Base-by-base conservation (phyloP, 2,797 vertebrate genomes). In the Eptatretus atami region DNA sequence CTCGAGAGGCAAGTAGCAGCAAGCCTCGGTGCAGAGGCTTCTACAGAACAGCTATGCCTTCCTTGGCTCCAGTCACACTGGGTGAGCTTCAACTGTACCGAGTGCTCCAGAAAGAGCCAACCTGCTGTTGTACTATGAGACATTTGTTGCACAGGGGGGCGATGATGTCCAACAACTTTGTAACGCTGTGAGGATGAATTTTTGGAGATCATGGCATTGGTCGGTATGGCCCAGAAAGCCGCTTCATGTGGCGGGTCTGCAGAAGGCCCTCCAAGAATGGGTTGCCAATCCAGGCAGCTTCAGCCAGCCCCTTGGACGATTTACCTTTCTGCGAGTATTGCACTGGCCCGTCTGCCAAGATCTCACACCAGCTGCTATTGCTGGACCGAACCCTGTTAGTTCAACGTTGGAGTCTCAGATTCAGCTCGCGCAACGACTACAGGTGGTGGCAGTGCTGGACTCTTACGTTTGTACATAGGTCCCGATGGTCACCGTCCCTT, bases 191-290 rank as follows among this genome's bases (percentile, higher is more conserved):
- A 98, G 75, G 90, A 98, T 66, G 90, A 98, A 70, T 98, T 98
- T 71, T 76, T 98, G 70, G 90, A 98, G 74, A 98, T 98, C 73
- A 98, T 95, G 90, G 90, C 88, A 1, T 80, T 98, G 0, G 90
- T 98, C 9, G 90, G 90, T 70, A 98, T 98, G 90, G 90, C 90
- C n/a, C 64, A 94, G 88, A 78, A 98, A 98, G 70, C 90, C 90
- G 0, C 81, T 98, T 67, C 90, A 98, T 0, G 90, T 98, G 24
- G 24, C 77, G 90, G 13, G 90, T 67, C 77, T 96, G 53, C 90
- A 96, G 79, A 96, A 96, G 73, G 81, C 90, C 2, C 73, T 96
- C 70, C 79, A 88, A 13, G 86, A 95, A 78, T 96, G 88, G 90
- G 88, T 61, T 25, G 94, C 88, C 69, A 96, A 95, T 73, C 90